Evolutionary conservation across 2,888 invertebrate genomes (phyloP).

Genomic region (Marasmarcha lunaedactyla): DNA sequence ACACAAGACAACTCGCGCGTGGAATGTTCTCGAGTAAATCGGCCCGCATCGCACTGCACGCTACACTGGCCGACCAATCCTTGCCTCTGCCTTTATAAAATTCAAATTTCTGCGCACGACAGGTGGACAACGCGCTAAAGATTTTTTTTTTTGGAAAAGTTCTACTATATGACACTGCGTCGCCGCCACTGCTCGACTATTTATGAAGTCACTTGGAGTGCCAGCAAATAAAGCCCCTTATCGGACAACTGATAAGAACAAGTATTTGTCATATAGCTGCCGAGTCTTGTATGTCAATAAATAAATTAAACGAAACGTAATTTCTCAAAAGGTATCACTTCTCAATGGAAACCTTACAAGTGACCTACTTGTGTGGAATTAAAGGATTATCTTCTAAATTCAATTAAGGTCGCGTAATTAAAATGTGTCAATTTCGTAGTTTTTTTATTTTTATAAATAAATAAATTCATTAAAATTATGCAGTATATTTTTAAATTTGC

Average conservation of each 20-base stretch:
- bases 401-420: conserved; percentile 4
- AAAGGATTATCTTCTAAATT: conserved; percentile 6
- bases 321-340: conserved; percentile 4
- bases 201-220: conserved; percentile 40
- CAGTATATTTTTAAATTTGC: no score
- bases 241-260: conserved; percentile 47
- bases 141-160: neutral
- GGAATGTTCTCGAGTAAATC: conserved; percentile 32
- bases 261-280: conserved; percentile 41
- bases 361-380: conserved; percentile 3
- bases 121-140: neutral
- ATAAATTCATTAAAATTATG: no score
- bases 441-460: no score
- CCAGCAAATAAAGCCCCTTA: conserved; percentile 32
- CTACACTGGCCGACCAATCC: neutral
- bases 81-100: neutral
- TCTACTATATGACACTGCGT: conserved; percentile 25
- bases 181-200: conserved; percentile 30
- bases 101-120: neutral
- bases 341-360: neutral
- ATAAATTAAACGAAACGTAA: conserved; percentile 4
- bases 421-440: neutral
- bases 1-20: conserved; percentile 15
- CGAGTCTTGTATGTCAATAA: conserved; percentile 12
- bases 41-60: conserved; percentile 35